These are phyloP conservation scores for Halcyon smyrnensis DNA, from an alignment of 2,797 vertebrate species.

Conservation along the genomic window DNA sequence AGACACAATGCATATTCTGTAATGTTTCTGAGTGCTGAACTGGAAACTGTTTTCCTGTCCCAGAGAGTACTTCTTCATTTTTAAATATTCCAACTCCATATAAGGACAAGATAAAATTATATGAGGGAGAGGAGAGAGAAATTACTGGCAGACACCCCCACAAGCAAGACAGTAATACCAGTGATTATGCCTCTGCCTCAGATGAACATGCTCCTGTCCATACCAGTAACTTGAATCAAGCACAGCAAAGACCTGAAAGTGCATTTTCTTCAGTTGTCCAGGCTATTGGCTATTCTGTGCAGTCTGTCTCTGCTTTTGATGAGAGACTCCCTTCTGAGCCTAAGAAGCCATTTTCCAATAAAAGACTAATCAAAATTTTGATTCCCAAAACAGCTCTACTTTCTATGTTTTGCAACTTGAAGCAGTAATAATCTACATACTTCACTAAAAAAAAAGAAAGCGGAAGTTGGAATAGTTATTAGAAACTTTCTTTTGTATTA, in stretches of 20 bases:
- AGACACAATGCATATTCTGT: not conserved
- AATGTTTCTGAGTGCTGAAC: not conserved
- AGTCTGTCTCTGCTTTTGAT: not conserved
- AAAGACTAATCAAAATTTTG: slow-evolving; percentile 10
- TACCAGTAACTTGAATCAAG: not conserved
- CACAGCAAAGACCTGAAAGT: not conserved
- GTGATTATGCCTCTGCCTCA: not conserved
- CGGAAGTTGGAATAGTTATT: not conserved
- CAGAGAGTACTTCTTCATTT: not conserved
- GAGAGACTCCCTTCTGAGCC: not conserved
- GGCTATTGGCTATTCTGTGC: not conserved
- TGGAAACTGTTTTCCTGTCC: not conserved
- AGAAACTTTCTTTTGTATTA: not conserved
- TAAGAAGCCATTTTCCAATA: not conserved
- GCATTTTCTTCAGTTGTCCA: not conserved
- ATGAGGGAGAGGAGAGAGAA: not conserved
- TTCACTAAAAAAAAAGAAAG: not conserved
- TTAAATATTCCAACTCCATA: not conserved
- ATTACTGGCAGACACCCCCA: not conserved
- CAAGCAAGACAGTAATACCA: not conserved
- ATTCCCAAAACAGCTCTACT: not conserved
- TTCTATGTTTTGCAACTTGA: not conserved
- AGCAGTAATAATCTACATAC: not conserved
- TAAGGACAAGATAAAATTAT: not conserved
- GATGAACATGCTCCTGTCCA: not conserved